Percentiles rank a stretch among this genome's conserved stretches.
Evolutionary conservation across 2,888 invertebrate genomes (phyloP).

Genomic region (Spisula subtruncata): DNA sequence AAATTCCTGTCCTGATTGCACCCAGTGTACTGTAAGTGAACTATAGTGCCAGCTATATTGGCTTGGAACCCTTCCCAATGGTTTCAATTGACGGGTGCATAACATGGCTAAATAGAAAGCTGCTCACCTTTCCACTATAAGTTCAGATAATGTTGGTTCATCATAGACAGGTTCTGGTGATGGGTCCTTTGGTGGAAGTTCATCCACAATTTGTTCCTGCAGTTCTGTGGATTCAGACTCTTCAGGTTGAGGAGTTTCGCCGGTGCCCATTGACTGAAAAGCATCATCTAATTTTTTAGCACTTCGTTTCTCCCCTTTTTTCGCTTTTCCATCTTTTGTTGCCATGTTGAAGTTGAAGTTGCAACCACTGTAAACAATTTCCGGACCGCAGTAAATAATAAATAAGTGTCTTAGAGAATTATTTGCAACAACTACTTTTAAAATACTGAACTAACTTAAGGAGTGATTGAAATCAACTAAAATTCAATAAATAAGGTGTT

Average conservation of each 20-base stretch:
- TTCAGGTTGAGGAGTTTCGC: slow-evolving; percentile 75
- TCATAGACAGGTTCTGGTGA: slow-evolving; percentile 85
- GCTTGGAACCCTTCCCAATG: too few species aligned
- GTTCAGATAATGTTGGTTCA: slow-evolving; percentile 85
- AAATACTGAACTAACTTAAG: background rate
- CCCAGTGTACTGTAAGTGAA: too few species aligned
- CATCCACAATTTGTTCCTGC: slow-evolving; percentile 58
- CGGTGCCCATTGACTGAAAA: slow-evolving; percentile 74
- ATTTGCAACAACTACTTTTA: background rate
- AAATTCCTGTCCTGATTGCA: too few species aligned
- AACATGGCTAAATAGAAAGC: background rate
- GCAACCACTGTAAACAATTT: slow-evolving; percentile 74
- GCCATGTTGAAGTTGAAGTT: slow-evolving; percentile 79
- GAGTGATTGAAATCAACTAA: background rate
- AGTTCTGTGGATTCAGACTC: slow-evolving; percentile 68
- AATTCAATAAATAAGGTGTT: too few species aligned
- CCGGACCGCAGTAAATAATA: slow-evolving; percentile 68
- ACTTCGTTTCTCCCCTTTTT: slow-evolving; percentile 80
- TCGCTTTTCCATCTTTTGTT: slow-evolving; percentile 80
- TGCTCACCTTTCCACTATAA: slow-evolving; percentile 84
- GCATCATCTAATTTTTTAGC: slow-evolving; percentile 82
- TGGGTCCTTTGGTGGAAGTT: slow-evolving; percentile 76
- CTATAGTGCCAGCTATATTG: too few species aligned
- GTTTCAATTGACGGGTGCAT: too few species aligned
- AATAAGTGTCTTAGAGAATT: background rate